Evolutionary conservation across 2,113 vertebrate genomes (phyloP), one percentile per base, ranked within the genome.

Genomic region (Percopsis transmontana): DNA sequence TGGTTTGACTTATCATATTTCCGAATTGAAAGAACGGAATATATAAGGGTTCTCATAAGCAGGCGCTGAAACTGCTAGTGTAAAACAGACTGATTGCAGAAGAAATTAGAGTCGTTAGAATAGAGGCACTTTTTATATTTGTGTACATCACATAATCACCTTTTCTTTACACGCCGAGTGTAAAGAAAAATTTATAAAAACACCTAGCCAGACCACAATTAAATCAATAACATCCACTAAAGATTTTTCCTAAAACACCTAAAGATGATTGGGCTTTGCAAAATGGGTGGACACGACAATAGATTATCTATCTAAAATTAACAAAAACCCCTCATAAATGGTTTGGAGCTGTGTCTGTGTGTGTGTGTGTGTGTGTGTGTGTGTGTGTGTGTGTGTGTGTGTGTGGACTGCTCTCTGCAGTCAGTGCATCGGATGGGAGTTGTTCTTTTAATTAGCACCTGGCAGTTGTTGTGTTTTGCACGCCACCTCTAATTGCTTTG

Each of bases 401-500:
- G 12, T 47, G 45, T 21, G 60, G 55, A 45, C 70, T 70, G 62
- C 77, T 82, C 48, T 70, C 62, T 45, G 68, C 70, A 62, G 70
- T 86, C 87, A 66, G 80, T 74, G 77, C 71, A 70, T 82, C 70
- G 71, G 67, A 77, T 59, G 72, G 82, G 84, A 80, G 84, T 81
- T 82, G 81, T 81, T 80, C 72, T 70, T 91, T 93, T 91, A 91
- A 93, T 93, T 91, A 93, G 84, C 90, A 72, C 74, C 76, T 80
- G 74, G 77, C 76, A 87, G 88, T 87, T 62, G 61, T 84, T 50
- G 80, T 92, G 90, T 92, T 92, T 88, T 86, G 85, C 88, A 81
- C 62, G 52, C 45, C 76, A 41, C 55, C 80, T 90, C 90, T 93
- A 92, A 93, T 93, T 93, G 88, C 78, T 83, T 92, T 77, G 77